Base-by-base conservation (phyloP, 2,113 vertebrate species). In the Misgurnus mizolepis region DNA sequence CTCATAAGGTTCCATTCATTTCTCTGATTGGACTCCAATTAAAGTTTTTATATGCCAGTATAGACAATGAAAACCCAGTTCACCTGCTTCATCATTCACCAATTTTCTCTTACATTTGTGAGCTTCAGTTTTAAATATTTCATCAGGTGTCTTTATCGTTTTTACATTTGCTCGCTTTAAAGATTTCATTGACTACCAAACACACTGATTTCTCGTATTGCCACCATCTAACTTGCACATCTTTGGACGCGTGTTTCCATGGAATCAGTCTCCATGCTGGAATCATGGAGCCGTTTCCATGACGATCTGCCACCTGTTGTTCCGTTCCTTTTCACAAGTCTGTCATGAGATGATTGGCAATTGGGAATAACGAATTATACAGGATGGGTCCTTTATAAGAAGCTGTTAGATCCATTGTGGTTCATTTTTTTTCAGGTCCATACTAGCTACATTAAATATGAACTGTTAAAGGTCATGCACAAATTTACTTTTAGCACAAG, bases 221-320 rank as follows among this genome's bases (percentile, higher is more conserved):
- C 74, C 39, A 45, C 41, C 50, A 6, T 18, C 50, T 65, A 73
- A 69, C 68, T 78, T 70, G 58, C 43, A 27, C 55, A 17, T 56
- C 78, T 72, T 72, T 47, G 80, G 80, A 80, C 71, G 76, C 53
- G 58, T 85, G 89, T 91, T 92, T 85, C 84, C 79, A 7, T 61
- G 85, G 88, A 88, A 74, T 86, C 83, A 15, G 81, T 87, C 83
- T 87, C 87, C 74, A 83, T 41, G 85, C 80, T 85, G 88, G 85
- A 88, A 87, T 78, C 45, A 72, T 64, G 12, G 47, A n/a, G 83
- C 79, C 76, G 85, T 86, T 89, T 80, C 82, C 84, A 83, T 83
- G 86, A 77, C 79, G 34, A 87, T 86, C 77, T 77, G 74, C 89
- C 92, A 92, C 91, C 92, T 92, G 92, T 92, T 90, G 90, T 87